Percentiles rank a stretch among this genome's conserved stretches.
Conservation (phyloP, 2,113 vertebrate genomes). For the Origma solitaria region DNA sequence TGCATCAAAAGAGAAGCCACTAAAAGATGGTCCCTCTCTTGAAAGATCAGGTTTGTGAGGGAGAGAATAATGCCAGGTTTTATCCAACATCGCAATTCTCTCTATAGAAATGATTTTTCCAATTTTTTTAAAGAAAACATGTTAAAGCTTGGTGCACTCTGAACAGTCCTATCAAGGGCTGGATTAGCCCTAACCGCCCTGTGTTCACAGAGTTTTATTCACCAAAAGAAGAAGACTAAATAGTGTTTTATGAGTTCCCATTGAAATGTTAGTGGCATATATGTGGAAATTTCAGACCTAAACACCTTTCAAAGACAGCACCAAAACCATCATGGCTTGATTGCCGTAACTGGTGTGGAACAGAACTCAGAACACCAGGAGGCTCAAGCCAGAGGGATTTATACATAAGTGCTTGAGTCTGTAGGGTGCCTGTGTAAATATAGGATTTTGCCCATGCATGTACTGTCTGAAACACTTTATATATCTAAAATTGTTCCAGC, state of each 20-base stretch:
- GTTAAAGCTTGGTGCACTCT: not conserved
- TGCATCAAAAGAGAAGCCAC: not conserved
- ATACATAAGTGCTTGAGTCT: accelerated
- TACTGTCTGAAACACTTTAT: not conserved
- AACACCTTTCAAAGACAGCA: not conserved
- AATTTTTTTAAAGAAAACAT: not conserved
- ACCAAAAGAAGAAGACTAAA: not conserved
- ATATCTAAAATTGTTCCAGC: not conserved
- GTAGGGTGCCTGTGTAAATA: not conserved
- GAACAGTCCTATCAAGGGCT: not conserved
- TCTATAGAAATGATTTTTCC: not conserved
- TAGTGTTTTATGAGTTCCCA: not conserved
- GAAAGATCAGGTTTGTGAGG: not conserved
- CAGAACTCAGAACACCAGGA: not conserved
- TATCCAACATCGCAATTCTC: not conserved
- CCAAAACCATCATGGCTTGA: not conserved
- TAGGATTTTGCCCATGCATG: not conserved
- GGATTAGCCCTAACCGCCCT: not conserved
- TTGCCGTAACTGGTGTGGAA: not conserved
- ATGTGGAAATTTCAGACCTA: not conserved
- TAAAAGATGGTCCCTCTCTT: not conserved
- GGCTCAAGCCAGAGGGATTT: not conserved
- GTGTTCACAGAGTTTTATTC: not conserved
- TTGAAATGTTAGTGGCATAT: not conserved
- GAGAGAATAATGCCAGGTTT: not conserved